Evolutionary conservation across 2,797 vertebrate genomes (phyloP).

Genomic region (Trichosurus vulpecula): DNA sequence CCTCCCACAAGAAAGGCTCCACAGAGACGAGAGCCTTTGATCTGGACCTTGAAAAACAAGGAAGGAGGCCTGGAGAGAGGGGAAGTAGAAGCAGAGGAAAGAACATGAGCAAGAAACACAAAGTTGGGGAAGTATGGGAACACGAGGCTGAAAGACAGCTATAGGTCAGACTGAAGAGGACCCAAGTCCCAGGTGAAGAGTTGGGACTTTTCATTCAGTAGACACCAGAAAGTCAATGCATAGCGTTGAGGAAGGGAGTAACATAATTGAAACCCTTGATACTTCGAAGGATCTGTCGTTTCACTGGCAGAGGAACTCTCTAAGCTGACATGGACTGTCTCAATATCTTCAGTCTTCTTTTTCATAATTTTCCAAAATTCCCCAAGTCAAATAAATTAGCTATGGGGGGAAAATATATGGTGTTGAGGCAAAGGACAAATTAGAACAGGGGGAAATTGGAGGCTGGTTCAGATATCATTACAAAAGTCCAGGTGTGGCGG

Average conservation of each 20-base stretch:
- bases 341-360: not conserved
- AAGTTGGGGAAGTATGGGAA: not conserved
- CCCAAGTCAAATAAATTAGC: not conserved
- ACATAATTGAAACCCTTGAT: not conserved
- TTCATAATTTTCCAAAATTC: not conserved
- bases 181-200: not conserved
- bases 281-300: not conserved
- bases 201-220: not conserved
- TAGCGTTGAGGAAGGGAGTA: not conserved
- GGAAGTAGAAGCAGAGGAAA: not conserved
- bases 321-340: not conserved
- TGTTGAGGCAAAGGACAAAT: not conserved
- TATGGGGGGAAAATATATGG: not conserved
- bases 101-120: not conserved
- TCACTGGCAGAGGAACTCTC: not conserved
- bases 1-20: not conserved
- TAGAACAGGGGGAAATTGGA: not conserved
- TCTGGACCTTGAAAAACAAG: not conserved
- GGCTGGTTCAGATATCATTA: not conserved
- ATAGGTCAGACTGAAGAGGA: not conserved
- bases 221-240: not conserved
- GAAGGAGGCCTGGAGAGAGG: not conserved
- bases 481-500: not conserved
- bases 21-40: not conserved
- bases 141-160: not conserved